Evolutionary conservation across 2,797 vertebrate genomes (phyloP).

Genomic region (Tragelaphus eurycerus): DNA sequence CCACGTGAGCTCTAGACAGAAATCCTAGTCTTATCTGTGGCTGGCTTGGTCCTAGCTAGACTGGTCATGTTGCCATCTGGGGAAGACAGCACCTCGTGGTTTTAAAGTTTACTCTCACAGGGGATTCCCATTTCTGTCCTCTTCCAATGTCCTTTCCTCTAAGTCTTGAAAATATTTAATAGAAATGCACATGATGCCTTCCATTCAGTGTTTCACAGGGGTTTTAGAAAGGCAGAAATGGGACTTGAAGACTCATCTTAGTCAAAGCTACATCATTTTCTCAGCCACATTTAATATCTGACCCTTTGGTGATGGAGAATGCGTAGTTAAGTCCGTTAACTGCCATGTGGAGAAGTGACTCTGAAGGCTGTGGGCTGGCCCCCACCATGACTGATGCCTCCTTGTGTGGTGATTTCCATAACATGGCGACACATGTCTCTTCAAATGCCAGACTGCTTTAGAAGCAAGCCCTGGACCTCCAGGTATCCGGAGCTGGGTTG

Average conservation of each 20-base stretch:
- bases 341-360: background rate
- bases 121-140: background rate
- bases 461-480: background rate
- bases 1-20: background rate
- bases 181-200: background rate
- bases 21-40: background rate
- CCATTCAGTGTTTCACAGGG: background rate
- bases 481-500: background rate
- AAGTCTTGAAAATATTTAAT: background rate
- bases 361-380: background rate
- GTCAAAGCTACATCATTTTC: background rate
- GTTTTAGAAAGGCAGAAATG: background rate
- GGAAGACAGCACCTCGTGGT: background rate
- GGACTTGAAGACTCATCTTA: background rate
- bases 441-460: background rate
- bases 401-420: accelerated
- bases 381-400: background rate
- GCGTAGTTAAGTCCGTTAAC: background rate
- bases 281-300: background rate
- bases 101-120: background rate
- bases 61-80: accelerated
- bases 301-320: background rate
- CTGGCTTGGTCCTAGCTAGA: background rate
- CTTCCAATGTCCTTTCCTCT: background rate
- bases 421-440: too few relatives aligned